A percentile compares a stretch with the other conserved stretches of the same genome.
These are phyloP conservation scores for Entomyzon cyanotis DNA, from an alignment of 2,113 vertebrate species.

Conservation along the genomic window DNA sequence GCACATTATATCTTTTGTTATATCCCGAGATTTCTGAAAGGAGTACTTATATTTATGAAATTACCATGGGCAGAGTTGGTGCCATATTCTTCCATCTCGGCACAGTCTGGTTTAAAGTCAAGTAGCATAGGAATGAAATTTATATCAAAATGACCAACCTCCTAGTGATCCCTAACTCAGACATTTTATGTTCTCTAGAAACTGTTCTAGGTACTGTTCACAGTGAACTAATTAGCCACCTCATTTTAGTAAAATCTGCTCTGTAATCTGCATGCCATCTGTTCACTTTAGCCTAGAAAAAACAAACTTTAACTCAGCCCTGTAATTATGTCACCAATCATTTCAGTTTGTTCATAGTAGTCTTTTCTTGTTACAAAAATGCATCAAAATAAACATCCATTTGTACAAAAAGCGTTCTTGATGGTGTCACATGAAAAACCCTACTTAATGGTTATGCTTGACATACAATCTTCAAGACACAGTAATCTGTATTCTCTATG, in stretches of 20 bases:
- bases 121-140: background rate
- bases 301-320: constrained; percentile 1
- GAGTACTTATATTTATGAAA: background rate
- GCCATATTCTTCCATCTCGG: background rate
- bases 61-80: background rate
- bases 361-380: background rate
- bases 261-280: constrained; percentile 30
- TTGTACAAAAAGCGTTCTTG: background rate
- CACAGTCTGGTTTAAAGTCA: background rate
- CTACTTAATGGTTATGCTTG: background rate
- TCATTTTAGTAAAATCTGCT: constrained; percentile 39
- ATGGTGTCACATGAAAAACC: background rate
- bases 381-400: background rate
- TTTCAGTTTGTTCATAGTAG: background rate
- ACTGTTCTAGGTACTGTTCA: background rate
- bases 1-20: background rate
- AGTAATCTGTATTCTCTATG: background rate
- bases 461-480: background rate
- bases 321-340: background rate
- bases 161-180: background rate
- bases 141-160: background rate
- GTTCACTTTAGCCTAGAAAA: background rate
- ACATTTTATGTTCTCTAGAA: background rate
- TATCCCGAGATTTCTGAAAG: background rate
- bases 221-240: constrained; percentile 1